Percentiles rank a stretch among this genome's conserved stretches.
phyloP scores from a whole-genome alignment of 37 sponge, comb jelly and placozoan genomes.

The Tethya wilhelma region DNA sequence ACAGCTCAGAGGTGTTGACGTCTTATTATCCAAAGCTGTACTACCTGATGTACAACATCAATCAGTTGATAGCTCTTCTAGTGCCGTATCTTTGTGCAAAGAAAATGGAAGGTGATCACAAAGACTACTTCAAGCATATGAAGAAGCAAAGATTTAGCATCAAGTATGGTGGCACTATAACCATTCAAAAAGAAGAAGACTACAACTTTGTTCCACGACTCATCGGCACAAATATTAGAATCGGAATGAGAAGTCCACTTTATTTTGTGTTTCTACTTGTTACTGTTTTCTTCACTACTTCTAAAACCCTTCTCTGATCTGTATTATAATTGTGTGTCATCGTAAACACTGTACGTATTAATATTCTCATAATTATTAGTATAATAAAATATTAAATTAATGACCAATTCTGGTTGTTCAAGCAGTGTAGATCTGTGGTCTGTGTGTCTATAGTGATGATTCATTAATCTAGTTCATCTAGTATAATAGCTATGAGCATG shows the following conservation, averaged over 20 bases:
- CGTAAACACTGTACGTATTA: no score
- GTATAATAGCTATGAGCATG: no score
- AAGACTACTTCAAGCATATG: slow-evolving; percentile 2
- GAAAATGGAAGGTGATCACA: slow-evolving; percentile 21
- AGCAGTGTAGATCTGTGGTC: no score
- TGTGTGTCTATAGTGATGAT: no score
- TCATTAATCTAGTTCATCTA: no score
- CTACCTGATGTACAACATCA: slow-evolving; percentile 20
- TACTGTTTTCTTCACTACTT: slow-evolving; percentile 2
- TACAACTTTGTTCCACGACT: slow-evolving; percentile 18
- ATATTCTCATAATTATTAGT: no score
- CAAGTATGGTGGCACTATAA: background rate
- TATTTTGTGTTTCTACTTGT: slow-evolving; percentile 9
- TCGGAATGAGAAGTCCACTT: slow-evolving; percentile 6
- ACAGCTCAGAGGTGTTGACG: background rate
- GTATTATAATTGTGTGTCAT: no score
- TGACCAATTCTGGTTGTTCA: no score
- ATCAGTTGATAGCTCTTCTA: slow-evolving; percentile 17
- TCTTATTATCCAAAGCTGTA: background rate
- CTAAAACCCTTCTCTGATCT: background rate
- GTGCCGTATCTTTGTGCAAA: slow-evolving; percentile 15
- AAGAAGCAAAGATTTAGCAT: background rate
- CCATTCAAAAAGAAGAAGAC: background rate
- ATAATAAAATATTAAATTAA: no score
- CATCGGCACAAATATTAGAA: slow-evolving; percentile 6